Percentiles rank a stretch among this genome's conserved stretches.
Conservation (phyloP, 2,888 invertebrate genomes). For the Yponomeuta sedellus region DNA sequence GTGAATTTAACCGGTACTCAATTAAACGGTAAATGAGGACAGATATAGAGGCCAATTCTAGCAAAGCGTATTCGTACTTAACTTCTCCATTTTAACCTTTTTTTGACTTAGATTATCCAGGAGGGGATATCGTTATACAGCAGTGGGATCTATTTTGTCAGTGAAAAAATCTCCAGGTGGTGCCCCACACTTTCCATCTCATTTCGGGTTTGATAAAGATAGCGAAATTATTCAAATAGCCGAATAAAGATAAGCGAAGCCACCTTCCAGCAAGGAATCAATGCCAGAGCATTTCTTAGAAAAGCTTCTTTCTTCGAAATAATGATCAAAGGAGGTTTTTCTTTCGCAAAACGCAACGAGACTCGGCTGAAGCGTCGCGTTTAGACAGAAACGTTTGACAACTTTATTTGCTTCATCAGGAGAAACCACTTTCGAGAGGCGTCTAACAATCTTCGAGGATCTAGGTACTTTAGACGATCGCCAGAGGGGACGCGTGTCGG, state of each 20-base stretch:
- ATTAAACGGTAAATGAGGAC: background rate
- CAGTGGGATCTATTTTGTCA: too few species aligned
- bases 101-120: too few species aligned
- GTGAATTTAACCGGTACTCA: background rate
- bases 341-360: background rate
- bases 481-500: constrained; percentile 16
- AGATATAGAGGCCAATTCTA: background rate
- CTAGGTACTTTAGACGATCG: background rate
- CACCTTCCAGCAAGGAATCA: too few species aligned
- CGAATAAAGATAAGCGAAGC: too few species aligned
- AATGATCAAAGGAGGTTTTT: background rate
- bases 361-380: background rate
- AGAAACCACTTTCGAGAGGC: background rate
- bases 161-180: too few species aligned
- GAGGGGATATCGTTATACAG: too few species aligned
- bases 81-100: too few species aligned
- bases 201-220: too few species aligned
- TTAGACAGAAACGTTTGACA: background rate
- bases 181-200: too few species aligned
- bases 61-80: background rate
- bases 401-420: background rate
- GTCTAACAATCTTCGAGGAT: background rate
- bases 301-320: background rate
- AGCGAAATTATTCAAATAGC: too few species aligned
- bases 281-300: background rate